Conservation (phyloP, 2,797 vertebrate genomes). For the Sebastes hubbsi region DNA sequence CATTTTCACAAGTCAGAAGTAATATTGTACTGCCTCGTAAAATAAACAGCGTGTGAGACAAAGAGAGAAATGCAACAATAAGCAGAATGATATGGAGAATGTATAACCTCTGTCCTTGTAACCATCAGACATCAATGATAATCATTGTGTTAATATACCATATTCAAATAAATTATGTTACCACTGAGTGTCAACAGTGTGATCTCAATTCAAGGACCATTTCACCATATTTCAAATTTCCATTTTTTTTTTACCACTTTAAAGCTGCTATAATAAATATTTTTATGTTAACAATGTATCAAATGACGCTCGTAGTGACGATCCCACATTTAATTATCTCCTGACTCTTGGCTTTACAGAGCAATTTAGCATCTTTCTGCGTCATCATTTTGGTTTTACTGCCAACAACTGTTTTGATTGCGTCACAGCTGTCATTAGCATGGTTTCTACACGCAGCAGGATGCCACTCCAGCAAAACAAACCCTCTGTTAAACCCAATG, state of each 20-base stretch:
- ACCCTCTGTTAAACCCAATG: neutral
- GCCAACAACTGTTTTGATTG: neutral
- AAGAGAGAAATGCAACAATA: constrained; percentile 20
- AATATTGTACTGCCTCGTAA: constrained; percentile 38
- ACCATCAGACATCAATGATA: neutral
- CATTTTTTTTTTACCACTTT: neutral
- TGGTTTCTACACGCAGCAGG: neutral
- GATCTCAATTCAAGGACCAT: neutral
- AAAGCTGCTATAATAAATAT: neutral
- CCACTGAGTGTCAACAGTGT: neutral
- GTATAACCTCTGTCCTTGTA: neutral
- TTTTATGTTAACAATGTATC: neutral
- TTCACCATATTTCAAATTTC: neutral
- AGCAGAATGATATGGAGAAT: neutral
- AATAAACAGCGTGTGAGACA: constrained; percentile 56
- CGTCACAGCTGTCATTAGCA: neutral
- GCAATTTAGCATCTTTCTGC: neutral
- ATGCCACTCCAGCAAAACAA: neutral
- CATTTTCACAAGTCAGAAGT: constrained; percentile 72
- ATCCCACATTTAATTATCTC: neutral
- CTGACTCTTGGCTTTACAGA: neutral
- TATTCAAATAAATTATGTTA: neutral
- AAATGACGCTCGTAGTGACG: neutral
- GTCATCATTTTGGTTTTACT: neutral
- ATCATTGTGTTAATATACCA: neutral